phyloP scores from a whole-genome alignment of 2,888 invertebrate genomes.

The Papilio protenor region DNA sequence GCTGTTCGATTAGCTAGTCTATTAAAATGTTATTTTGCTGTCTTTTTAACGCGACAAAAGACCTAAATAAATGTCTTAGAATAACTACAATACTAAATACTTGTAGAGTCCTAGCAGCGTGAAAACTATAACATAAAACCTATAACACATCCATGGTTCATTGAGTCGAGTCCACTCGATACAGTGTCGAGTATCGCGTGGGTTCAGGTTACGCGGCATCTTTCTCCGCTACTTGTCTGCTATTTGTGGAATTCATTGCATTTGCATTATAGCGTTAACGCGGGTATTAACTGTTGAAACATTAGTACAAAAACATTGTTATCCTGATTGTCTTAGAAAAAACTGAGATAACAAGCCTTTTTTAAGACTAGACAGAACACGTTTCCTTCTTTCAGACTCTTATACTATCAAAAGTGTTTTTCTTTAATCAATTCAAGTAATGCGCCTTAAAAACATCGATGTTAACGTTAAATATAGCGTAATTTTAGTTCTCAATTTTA shows the following conservation, averaged over 20 bases:
- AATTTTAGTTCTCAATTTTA: not conserved
- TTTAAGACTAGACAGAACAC: not conserved
- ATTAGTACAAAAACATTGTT: not conserved
- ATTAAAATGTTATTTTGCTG: no score
- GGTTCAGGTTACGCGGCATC: constrained; percentile 6
- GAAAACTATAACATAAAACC: not conserved
- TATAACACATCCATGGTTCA: constrained; percentile 8
- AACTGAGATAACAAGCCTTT: not conserved
- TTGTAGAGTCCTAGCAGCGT: not conserved
- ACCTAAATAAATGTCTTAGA: not conserved
- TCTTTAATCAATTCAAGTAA: not conserved
- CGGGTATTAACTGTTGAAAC: not conserved
- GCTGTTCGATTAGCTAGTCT: no score
- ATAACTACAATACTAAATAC: constrained; percentile 24
- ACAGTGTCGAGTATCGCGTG: constrained; percentile 18
- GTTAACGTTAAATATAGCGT: not conserved
- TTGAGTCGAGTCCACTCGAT: constrained; percentile 16
- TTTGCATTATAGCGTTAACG: not conserved
- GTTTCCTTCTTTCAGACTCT: no score
- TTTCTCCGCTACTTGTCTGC: constrained; percentile 10
- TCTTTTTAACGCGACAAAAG: no score
- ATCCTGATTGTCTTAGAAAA: not conserved
- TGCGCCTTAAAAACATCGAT: not conserved
- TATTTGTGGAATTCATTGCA: constrained; percentile 14
- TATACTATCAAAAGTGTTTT: not conserved